phyloP scores from a whole-genome alignment of 2,797 vertebrate species.

The Amblyraja radiata region DNA sequence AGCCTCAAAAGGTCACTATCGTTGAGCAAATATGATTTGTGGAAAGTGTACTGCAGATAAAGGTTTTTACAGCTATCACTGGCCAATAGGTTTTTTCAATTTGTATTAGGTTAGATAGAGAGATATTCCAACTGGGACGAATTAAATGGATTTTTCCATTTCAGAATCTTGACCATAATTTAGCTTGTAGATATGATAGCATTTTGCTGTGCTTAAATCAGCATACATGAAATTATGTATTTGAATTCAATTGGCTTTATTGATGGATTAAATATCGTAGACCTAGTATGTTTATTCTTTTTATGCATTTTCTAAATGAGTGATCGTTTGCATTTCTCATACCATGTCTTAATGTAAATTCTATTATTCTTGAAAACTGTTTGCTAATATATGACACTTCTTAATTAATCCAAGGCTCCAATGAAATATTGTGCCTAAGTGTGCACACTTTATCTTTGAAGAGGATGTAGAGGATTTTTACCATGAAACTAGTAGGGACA shows the following conservation, averaged over 20 bases:
- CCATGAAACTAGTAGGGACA: not conserved
- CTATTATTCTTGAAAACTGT: not conserved
- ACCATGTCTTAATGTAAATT: not conserved
- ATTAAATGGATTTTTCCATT: not conserved
- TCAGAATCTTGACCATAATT: not conserved
- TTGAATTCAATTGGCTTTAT: not conserved
- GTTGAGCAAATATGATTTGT: not conserved
- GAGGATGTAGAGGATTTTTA: not conserved
- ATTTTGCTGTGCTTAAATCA: not conserved
- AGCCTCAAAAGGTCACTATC: not conserved
- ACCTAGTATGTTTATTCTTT: not conserved
- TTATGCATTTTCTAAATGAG: not conserved
- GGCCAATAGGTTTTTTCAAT: not conserved
- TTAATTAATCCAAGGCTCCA: not conserved
- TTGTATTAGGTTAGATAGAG: constrained; percentile 1
- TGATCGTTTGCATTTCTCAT: not conserved
- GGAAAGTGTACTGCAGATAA: not conserved
- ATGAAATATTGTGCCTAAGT: not conserved
- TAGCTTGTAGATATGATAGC: not conserved
- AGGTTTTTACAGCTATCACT: not conserved
- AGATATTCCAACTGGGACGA: not conserved
- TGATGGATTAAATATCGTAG: no score
- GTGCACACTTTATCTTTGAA: not conserved
- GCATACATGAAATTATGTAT: not conserved
- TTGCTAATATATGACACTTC: not conserved